These are phyloP conservation scores for Sebastes trivittatus DNA, from an alignment of 2,797 vertebrate species.

Conservation along the genomic window DNA sequence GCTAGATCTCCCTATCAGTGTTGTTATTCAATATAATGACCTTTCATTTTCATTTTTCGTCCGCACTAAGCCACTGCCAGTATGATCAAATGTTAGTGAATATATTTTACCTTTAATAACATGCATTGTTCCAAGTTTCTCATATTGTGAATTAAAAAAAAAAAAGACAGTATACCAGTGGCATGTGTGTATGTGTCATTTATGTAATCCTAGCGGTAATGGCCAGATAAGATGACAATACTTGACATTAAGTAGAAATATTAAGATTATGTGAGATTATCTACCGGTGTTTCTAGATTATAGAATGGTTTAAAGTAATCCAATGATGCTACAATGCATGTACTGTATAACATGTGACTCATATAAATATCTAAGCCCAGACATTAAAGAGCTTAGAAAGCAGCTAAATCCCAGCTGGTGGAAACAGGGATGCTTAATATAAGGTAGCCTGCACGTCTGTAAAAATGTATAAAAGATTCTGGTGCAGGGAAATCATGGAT, in stretches of 20 bases:
- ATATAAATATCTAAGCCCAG: conserved; percentile 42
- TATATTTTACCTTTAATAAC: not conserved
- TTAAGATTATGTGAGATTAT: conserved; percentile 57
- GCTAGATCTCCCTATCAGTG: conserved; percentile 34
- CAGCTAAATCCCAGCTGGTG: conserved; percentile 41
- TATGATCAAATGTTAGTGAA: conserved; percentile 18
- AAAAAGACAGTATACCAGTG: not conserved
- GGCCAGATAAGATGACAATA: conserved; percentile 30
- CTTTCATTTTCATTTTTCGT: not conserved
- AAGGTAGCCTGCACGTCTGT: conserved; percentile 4
- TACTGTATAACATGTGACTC: conserved; percentile 38
- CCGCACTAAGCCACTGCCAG: not conserved
- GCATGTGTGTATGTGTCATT: not conserved
- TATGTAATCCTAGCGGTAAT: conserved; percentile 42
- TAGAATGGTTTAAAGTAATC: conserved; percentile 53
- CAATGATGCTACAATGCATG: conserved; percentile 49
- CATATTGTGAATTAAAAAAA: not conserved
- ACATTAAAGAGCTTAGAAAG: conserved; percentile 53
- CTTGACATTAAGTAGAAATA: conserved; percentile 49
- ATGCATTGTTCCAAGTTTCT: not conserved
- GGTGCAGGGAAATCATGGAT: conserved; percentile 8
- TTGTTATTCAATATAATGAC: conserved; percentile 33
- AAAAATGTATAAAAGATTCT: conserved; percentile 5
- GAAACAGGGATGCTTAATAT: conserved; percentile 33
- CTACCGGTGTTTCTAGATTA: conserved; percentile 21